phyloP scores from a whole-genome alignment of 1,140 invertebrate species.

The Bombus waltoni region DNA sequence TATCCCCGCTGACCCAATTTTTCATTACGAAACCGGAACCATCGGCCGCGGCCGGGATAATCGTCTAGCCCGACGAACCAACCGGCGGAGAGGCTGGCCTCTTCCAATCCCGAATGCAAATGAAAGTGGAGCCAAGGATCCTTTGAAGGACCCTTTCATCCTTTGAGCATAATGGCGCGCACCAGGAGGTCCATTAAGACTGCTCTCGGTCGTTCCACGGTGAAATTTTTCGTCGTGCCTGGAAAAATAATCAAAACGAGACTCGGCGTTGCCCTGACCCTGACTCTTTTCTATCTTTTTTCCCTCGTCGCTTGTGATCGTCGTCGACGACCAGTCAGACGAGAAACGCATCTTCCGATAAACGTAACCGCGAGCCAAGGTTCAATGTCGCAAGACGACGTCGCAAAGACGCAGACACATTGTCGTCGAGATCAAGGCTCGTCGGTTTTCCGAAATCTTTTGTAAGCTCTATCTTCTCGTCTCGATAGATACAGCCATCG shows the following conservation, averaged over 20 bases:
- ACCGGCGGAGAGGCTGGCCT: constrained; percentile 7
- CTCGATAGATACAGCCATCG: too few species aligned
- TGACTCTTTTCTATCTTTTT: constrained; percentile 9
- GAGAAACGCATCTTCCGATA: constrained; percentile 22
- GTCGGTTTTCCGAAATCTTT: background rate
- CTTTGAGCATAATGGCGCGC: constrained; percentile 65
- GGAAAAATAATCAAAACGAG: constrained; percentile 58
- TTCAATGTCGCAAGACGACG: background rate
- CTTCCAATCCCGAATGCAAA: constrained; percentile 72
- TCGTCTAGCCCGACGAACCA: constrained; percentile 34
- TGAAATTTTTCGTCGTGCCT: constrained; percentile 60
- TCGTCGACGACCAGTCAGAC: background rate
- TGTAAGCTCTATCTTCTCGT: background rate
- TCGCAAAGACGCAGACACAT: background rate
- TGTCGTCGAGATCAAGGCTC: constrained; percentile 7
- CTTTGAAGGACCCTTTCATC: constrained; percentile 69
- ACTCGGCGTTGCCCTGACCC: constrained; percentile 28
- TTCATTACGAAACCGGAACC: constrained; percentile 11
- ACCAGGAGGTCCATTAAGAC: constrained; percentile 62
- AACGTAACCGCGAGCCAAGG: background rate
- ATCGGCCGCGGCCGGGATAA: constrained; percentile 37
- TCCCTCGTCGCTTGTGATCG: background rate
- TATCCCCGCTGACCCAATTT: constrained; percentile 62
- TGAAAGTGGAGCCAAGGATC: constrained; percentile 61
- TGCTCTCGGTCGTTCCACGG: constrained; percentile 37